Evolutionary conservation across 1,140 invertebrate genomes (phyloP).

Genomic region (Laupala kohalensis): DNA sequence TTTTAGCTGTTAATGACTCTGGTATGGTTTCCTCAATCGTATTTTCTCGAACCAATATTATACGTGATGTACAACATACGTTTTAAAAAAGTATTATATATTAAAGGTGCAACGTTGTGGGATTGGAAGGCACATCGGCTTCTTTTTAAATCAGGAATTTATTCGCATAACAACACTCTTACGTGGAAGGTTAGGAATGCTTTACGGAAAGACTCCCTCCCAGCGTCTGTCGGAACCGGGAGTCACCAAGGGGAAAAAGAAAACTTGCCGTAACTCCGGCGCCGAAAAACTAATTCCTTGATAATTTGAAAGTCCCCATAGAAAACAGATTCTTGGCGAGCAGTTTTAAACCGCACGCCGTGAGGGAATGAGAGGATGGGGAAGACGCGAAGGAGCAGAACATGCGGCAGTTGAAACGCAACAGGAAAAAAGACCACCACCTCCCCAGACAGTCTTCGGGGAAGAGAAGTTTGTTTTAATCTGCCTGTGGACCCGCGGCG

Average conservation of each 20-base stretch:
- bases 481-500: not conserved
- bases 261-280: not conserved
- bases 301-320: conserved; percentile 9
- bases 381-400: not conserved
- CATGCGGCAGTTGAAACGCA: not conserved
- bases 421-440: not conserved
- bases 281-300: conserved; percentile 7
- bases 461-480: not conserved
- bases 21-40: too few relatives aligned
- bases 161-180: too few relatives aligned
- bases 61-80: too few relatives aligned
- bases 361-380: not conserved
- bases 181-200: too few relatives aligned
- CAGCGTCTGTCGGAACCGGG: not conserved
- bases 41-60: too few relatives aligned
- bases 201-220: too few relatives aligned
- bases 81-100: too few relatives aligned
- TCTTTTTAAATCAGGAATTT: too few relatives aligned
- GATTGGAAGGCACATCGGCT: too few relatives aligned
- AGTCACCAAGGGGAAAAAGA: not conserved
- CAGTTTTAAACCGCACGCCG: conserved; percentile 3
- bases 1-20: too few relatives aligned
- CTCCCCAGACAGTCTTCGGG: not conserved
- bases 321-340: conserved; percentile 8
- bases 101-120: too few relatives aligned